phyloP scores from a whole-genome alignment of 1,140 invertebrate genomes.

The roundworm (Caenorhabditis elegans) region WBcel235 BX284602.5:5782501-5783000 shows the following conservation, averaged over 20 bases:
- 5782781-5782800: neutral
- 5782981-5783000: slow-evolving; percentile 2
- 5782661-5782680: neutral
- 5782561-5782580: slow-evolving; percentile 16
- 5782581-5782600: slow-evolving; percentile 30
- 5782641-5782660: slow-evolving; percentile 2
- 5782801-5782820: neutral
- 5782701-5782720: neutral
- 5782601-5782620: slow-evolving; percentile 30
- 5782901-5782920: neutral
- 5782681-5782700: neutral
- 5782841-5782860: neutral
- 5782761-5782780: neutral
- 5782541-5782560: neutral
- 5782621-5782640: slow-evolving; percentile 24
- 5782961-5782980: slow-evolving; percentile 22
- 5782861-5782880: neutral
- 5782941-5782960: neutral
- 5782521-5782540: neutral
- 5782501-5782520: neutral
- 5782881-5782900: neutral
- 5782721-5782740: neutral
- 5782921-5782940: neutral
- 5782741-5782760: neutral
- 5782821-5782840: neutral